Base-by-base conservation (phyloP, 2,888 invertebrate species). In the Leptinotarsa juncta region DNA sequence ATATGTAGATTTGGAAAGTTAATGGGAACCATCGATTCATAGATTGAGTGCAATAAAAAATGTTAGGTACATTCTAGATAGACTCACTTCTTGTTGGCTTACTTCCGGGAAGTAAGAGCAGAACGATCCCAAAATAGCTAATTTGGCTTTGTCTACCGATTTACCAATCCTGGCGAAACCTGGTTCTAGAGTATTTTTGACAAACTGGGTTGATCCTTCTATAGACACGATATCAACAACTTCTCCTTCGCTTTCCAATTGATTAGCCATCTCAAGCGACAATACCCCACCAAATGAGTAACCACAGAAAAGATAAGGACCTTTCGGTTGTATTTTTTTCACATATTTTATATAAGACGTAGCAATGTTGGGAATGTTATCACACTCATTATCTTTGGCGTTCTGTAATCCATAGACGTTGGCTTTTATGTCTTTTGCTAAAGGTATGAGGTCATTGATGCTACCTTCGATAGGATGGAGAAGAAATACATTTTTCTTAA, bases 381-480 rank as follows among this genome's bases (percentile, higher is more conserved):
- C 77, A 26, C 60, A 71, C 15, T 77, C 65, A 4, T 55, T 50
- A 0, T 76, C 74, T 65, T 60, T 55, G 5, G 76, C 76, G 23
- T 71, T 75, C 50, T 82, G 81, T 15, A 82, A 51, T 18, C 80
- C 81, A 50, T 81, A 80, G 7, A 78, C 78, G 2, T 60, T 75
- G 0, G 79, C 80, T 49, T 79, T 75, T 4, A 82, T 23, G 20
- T 73, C 75, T n/a, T 70, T 62, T 1, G 81, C 80, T 20, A 81
- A 10, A 10, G 75, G 72, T 48, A 70, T 62, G 57, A 81, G 55
- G 15, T 73, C 65, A 48, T 76, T 73, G 1, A 79, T 68, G 23
- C 78, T 67, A 1, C 81, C 81, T 71, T 82, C 81, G 42, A 81
- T 78, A 5, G 81, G 79, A 72, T 80, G 81, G 16, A 82, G 3